phyloP scores from a whole-genome alignment of 1,140 invertebrate genomes.

The Venustaconcha ellipsiformis region DNA sequence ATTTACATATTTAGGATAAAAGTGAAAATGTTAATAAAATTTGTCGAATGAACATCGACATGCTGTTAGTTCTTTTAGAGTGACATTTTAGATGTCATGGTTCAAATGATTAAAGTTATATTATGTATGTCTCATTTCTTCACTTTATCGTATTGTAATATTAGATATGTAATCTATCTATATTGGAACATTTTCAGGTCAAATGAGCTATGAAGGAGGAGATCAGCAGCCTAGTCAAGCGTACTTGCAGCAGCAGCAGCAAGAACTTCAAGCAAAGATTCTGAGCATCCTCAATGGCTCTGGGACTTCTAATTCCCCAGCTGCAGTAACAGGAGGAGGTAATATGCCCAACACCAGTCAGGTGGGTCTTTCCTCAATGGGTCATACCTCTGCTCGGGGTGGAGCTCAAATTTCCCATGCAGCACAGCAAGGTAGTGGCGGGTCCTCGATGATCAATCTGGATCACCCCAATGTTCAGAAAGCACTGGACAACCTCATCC shows the following conservation, averaged over 20 bases:
- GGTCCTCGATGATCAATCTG: constrained; percentile 64
- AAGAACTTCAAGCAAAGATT: constrained; percentile 86
- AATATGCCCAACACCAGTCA: not conserved
- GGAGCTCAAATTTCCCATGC: constrained; percentile 6
- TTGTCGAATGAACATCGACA: too few relatives aligned
- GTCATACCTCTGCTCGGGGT: not conserved
- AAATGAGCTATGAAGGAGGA: too few relatives aligned
- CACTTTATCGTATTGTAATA: too few relatives aligned
- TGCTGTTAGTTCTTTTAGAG: too few relatives aligned
- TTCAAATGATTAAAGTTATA: too few relatives aligned
- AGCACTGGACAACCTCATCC: constrained; percentile 70
- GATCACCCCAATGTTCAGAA: constrained; percentile 70
- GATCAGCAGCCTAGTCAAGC: constrained; percentile 7
- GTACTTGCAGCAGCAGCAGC: constrained; percentile 68
- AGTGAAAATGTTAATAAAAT: too few relatives aligned
- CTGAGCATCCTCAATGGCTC: constrained; percentile 76
- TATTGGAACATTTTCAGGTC: too few relatives aligned
- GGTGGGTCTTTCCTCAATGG: constrained; percentile 13
- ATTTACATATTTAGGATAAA: too few relatives aligned
- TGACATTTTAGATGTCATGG: too few relatives aligned
- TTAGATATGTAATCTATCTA: too few relatives aligned
- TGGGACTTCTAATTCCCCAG: constrained; percentile 26
- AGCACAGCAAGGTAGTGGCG: constrained; percentile 17
- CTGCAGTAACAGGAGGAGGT: constrained; percentile 30
- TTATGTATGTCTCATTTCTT: too few relatives aligned